phyloP scores from a whole-genome alignment of 1,140 invertebrate genomes.

The Drosophila baimaii region DNA sequence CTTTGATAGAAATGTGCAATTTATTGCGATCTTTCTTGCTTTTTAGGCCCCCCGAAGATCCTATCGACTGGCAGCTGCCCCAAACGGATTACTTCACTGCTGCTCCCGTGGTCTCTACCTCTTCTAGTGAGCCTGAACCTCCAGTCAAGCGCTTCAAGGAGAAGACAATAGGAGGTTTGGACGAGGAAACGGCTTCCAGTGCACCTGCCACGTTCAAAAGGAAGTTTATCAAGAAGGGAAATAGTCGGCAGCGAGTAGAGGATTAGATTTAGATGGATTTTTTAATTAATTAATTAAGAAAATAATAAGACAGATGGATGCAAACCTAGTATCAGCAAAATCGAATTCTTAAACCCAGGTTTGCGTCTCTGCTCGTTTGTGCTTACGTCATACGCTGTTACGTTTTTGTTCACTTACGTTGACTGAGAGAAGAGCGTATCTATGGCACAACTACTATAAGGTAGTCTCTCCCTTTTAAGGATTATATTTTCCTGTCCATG shows the following conservation, averaged over 20 bases:
- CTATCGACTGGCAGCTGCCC: constrained; percentile 87
- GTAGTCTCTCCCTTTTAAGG: no score
- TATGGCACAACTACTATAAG: no score
- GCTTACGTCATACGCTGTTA: no score
- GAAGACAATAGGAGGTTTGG: constrained; percentile 86
- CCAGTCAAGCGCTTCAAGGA: constrained; percentile 87
- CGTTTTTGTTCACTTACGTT: no score
- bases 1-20: no score
- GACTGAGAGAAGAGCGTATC: no score
- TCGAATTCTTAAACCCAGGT: no score
- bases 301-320: no score
- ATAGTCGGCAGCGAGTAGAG: constrained; percentile 86
- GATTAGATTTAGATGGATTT: constrained; percentile 81
- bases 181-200: constrained; percentile 84
- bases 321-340: no score
- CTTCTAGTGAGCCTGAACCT: constrained; percentile 79
- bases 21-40: neutral
- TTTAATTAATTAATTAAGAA: constrained; percentile 1
- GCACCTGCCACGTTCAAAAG: constrained; percentile 87
- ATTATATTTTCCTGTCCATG: no score
- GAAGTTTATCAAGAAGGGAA: constrained; percentile 86
- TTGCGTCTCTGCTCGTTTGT: no score
- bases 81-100: constrained; percentile 80
- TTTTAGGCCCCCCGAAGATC: constrained; percentile 66
- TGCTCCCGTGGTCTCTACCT: constrained; percentile 66